phyloP scores from a whole-genome alignment of 2,113 vertebrate species.

The Quiscalus mexicanus region DNA sequence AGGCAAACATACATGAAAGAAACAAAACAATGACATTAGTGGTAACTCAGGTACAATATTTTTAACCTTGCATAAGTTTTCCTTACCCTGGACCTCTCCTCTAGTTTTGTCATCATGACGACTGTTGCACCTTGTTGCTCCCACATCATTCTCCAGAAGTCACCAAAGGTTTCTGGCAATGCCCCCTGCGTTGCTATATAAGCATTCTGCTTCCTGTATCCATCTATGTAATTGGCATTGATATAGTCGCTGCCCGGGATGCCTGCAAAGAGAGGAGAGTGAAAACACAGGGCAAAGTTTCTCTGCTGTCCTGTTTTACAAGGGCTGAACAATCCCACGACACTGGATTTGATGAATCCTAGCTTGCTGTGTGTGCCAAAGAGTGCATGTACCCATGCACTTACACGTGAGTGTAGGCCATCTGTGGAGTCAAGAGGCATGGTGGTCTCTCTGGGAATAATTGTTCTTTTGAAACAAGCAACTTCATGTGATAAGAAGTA shows the following conservation, averaged over 20 bases:
- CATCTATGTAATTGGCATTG: constrained; percentile 98
- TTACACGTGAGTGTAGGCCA: not conserved
- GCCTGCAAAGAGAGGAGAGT: constrained; percentile 75
- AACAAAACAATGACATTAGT: not conserved
- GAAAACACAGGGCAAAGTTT: not conserved
- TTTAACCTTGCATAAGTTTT: not conserved
- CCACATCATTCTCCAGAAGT: constrained; percentile 99
- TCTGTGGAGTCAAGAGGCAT: not conserved
- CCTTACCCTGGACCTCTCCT: constrained; percentile 95
- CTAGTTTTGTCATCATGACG: constrained; percentile 99
- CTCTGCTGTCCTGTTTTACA: not conserved
- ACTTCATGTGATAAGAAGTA: not conserved
- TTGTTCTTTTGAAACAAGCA: not conserved
- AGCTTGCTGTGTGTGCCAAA: not conserved
- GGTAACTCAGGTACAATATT: not conserved
- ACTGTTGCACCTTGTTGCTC: constrained; percentile 95
- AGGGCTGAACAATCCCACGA: not conserved
- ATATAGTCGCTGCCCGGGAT: constrained; percentile 98
- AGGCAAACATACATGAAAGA: not conserved
- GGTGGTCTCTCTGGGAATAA: not conserved
- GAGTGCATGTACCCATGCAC: not conserved
- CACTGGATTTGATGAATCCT: not conserved
- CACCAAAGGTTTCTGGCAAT: constrained; percentile 96
- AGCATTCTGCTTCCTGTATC: constrained; percentile 97
- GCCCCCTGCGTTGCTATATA: constrained; percentile 97